Base-by-base conservation (phyloP, 2,797 vertebrate species). In the Megalops cyprinoides region DNA sequence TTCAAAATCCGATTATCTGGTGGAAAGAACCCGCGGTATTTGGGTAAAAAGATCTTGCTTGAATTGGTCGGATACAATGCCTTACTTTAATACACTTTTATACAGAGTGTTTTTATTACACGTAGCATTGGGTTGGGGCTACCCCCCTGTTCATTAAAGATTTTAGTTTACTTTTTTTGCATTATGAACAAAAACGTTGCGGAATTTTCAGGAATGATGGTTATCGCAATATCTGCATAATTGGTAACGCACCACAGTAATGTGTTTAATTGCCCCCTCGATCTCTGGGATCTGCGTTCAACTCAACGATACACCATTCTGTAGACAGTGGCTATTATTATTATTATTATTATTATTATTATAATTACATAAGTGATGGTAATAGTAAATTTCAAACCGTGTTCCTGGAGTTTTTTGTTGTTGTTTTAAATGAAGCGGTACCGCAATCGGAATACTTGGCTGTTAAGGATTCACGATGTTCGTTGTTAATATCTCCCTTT, bases 1-100 rank as follows among this genome's bases (percentile, higher is more conserved):
- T 48, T 25, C 7, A 56, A 53, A 80, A 80, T 80, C 79, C 69
- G 79, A 74, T 80, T 80, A 80, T 80, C 23, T 58, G 79, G 58
- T 80, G 55, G 79, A 74, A 73, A 55, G 69, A 23, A 74, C 44
- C 49, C 2, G 23, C 39, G 79, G n/a, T 60, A 73, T 74, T 80
- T 80, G 34, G 78, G 34, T 39, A 28, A 44, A 74, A 80, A 79
- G 31, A 34, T 48, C 51, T 71, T 79, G 48, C 48, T 10, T 58
- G 53, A 49, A 58, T 39, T 28, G 44, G 62, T 65, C 62, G 14
- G 62, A 65, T 74, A 28, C 7, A 44, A 74, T 23, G 71, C 71
- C 25, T 48, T 39, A 23, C 39, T 74, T 74, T 48, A 74, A 74
- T 74, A 18, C 71, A 46, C 10, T 46, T 73, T 42, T 23, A 73